Conservation (phyloP, 1,140 invertebrate genomes). For the Chironomus striatipennis region DNA sequence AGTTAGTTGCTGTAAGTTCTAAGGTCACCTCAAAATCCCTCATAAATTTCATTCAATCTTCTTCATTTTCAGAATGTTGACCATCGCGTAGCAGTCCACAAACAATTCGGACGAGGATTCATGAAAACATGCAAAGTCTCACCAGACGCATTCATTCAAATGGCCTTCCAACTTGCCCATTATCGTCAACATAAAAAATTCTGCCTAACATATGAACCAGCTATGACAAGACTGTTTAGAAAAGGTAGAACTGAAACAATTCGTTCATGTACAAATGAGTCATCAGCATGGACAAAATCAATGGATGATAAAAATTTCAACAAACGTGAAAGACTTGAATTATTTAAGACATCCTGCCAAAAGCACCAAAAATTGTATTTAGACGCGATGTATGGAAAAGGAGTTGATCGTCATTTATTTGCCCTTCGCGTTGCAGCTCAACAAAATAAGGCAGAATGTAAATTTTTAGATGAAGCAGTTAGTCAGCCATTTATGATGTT, state of each 20-base stretch:
- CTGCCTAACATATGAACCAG: not conserved
- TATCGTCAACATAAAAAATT: slow-evolving; percentile 42
- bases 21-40: too few species aligned
- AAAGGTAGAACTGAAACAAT: slow-evolving; percentile 15
- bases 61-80: not conserved
- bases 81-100: slow-evolving; percentile 35
- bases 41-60: not conserved
- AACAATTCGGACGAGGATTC: slow-evolving; percentile 80
- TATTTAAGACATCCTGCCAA: not conserved
- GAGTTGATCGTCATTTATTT: slow-evolving; percentile 6
- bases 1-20: not conserved
- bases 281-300: not conserved
- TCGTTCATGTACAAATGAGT: slow-evolving; percentile 10
- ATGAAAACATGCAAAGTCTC: slow-evolving; percentile 82
- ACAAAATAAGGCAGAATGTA: not conserved
- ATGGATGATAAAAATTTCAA: not conserved
- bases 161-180: slow-evolving; percentile 85
- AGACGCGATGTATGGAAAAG: not conserved
- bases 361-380: slow-evolving; percentile 1
- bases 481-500: not conserved
- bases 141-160: slow-evolving; percentile 89
- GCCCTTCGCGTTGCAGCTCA: not conserved
- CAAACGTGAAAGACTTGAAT: not conserved
- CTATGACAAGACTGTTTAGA: not conserved
- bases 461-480: not conserved